A percentile compares a stretch with the other conserved stretches of the same genome.
Conservation (phyloP, 2,797 vertebrate species). For the Scolopax bukidnonensis region DNA sequence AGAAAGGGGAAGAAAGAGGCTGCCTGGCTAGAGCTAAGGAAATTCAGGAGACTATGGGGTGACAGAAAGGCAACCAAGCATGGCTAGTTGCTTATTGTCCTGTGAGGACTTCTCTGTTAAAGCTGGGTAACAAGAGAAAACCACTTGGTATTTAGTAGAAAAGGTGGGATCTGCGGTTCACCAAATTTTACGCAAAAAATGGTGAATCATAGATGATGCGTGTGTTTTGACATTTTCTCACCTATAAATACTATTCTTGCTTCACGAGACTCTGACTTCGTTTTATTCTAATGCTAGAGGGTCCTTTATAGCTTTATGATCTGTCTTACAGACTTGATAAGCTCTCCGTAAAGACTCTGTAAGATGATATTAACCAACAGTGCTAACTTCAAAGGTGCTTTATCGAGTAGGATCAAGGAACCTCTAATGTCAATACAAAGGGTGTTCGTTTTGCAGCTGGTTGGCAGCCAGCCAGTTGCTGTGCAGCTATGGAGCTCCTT, state of each 20-base stretch:
- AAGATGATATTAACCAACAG: slow-evolving; percentile 21
- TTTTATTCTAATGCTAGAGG: neutral
- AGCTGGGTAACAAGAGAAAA: neutral
- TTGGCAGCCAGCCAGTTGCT: slow-evolving; percentile 50
- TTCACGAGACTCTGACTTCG: neutral
- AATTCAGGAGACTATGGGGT: neutral
- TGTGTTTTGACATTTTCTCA: neutral
- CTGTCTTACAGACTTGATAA: neutral
- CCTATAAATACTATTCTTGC: neutral
- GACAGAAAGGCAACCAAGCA: neutral
- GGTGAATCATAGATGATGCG: neutral
- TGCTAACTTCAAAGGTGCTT: slow-evolving; percentile 56
- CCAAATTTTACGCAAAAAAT: neutral
- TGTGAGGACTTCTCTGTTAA: neutral
- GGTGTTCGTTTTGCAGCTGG: slow-evolving; percentile 26
- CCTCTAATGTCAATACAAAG: slow-evolving; percentile 41
- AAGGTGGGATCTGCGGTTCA: neutral
- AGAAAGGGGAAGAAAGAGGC: neutral
- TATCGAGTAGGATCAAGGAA: slow-evolving; percentile 59
- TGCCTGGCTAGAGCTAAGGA: neutral
- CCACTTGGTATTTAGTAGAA: neutral
- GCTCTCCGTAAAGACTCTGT: slow-evolving; percentile 17
- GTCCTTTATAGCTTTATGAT: neutral
- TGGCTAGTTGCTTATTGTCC: fast-evolving
- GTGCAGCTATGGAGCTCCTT: slow-evolving; percentile 5